Conservation (phyloP, 2,888 invertebrate genomes). For the Dyspetes luteomarginatus region DNA sequence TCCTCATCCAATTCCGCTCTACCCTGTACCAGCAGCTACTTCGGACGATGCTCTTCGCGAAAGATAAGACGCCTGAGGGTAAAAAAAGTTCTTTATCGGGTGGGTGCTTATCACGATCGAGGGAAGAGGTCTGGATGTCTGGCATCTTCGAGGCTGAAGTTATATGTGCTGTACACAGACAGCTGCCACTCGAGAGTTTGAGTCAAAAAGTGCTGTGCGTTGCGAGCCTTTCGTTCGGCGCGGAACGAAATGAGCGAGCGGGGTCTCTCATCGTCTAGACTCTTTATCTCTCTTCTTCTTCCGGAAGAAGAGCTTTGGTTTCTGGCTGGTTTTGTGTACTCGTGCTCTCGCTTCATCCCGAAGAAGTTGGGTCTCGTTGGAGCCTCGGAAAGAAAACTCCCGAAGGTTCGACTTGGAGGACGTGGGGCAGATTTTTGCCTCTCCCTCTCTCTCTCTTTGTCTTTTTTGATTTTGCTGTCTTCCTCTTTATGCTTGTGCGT, state of each 20-base stretch:
- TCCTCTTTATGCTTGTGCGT: conserved; percentile 4
- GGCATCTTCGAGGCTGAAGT: conserved; percentile 54
- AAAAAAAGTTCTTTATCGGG: conserved; percentile 48
- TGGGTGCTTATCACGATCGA: conserved; percentile 68
- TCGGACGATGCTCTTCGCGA: neutral
- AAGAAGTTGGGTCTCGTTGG: conserved; percentile 35
- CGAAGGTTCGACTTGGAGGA: neutral
- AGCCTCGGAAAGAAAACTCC: conserved; percentile 30
- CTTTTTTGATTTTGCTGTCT: neutral
- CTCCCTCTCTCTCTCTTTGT: neutral
- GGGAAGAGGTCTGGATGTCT: conserved; percentile 47
- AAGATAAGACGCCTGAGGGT: conserved; percentile 38
- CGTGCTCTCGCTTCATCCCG: conserved; percentile 9
- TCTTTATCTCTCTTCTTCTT: neutral
- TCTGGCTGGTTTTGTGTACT: conserved; percentile 22
- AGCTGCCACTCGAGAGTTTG: conserved; percentile 68
- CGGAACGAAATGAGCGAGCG: conserved; percentile 23
- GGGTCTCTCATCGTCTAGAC: conserved; percentile 3
- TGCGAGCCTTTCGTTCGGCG: conserved; percentile 32
- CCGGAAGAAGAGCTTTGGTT: conserved; percentile 24
- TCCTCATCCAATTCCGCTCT: too few relatives aligned
- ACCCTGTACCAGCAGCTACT: conserved; percentile 13
- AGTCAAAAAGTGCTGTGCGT: conserved; percentile 63
- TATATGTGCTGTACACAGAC: conserved; percentile 43
- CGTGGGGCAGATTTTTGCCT: neutral